Evolutionary conservation across 2,888 invertebrate genomes (phyloP), one percentile per base, ranked within the genome.

Genomic region (Latrodectus hesperus): DNA sequence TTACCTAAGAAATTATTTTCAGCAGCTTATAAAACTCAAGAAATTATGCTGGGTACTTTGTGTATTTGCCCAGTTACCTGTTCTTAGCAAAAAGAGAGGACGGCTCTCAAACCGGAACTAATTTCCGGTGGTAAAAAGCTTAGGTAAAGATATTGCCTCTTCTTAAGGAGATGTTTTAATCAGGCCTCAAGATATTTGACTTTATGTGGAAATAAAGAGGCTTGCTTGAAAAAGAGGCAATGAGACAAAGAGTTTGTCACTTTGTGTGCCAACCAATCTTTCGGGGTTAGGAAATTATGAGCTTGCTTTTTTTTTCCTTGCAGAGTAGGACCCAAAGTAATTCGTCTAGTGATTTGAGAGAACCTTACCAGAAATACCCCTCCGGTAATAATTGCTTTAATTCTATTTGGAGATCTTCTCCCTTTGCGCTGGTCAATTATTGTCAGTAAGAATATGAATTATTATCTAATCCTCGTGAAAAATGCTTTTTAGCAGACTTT

Each of bases 111-210:
- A 38, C n/a, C n/a, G 60, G 60, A 60, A 60, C 14, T 60, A n/a
- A 60, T 60, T 51, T 52, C 22, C 51, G 11, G 22, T 51, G 22
- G 26, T 12, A 53, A 75, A 55, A 70, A 73, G 73, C 38, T 3
- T 22, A 17, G 22, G 64, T 17, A 64, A 77, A 83, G 71, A 64
- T 68, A 55, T 70, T 75, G 60, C 14, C 67, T 75, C 6, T 68
- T 70, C 60, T 55, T 76, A 60, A 71, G 77, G 51, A 76, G 76
- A 76, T 26, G 55, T 85, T 85, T 79, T 85, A 85, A 85, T 85
- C 85, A 70, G n/a, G 68, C 85, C 85, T 55, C 12, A 6, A 60
- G 85, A 64, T 85, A 80, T 85, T 85, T 85, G 85, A 70, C 74
- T 79, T 85, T 53, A 75, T 68, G 51, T 38, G 68, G 74, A 75